Conservation (phyloP, 2,888 invertebrate genomes). For the Ichneumon xanthorius region DNA sequence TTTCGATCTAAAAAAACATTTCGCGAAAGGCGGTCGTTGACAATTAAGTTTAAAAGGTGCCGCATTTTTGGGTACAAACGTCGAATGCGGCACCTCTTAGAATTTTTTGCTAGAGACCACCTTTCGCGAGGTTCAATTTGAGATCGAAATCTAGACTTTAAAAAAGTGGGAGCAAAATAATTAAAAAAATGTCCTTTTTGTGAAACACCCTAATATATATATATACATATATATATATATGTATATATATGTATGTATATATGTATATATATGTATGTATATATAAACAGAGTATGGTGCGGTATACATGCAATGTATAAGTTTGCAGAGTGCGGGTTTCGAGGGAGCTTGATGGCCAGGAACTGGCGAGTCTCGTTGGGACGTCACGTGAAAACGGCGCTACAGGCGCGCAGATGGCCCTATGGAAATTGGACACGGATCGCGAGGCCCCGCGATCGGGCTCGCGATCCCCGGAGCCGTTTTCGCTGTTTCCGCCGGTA, state of each 20-base stretch:
- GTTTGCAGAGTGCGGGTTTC: not conserved
- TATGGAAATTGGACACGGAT: slow-evolving; percentile 58
- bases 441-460: slow-evolving; percentile 2
- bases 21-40: no score
- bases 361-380: slow-evolving; percentile 28
- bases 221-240: not conserved
- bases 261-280: not conserved
- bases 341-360: slow-evolving; percentile 18
- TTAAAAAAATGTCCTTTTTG: no score
- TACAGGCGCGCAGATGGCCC: slow-evolving; percentile 34
- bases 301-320: not conserved
- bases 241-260: not conserved
- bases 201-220: no score
- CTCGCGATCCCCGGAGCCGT: slow-evolving; percentile 12
- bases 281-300: not conserved
- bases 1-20: no score
- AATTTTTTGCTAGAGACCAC: no score
- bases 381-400: slow-evolving; percentile 51
- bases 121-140: no score
- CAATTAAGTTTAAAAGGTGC: no score
- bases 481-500: slow-evolving; percentile 36
- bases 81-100: no score
- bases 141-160: no score
- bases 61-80: no score
- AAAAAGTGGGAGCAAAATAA: no score